Evolutionary conservation across 2,888 invertebrate genomes (phyloP).

Genomic region (Cheilosia urbana): DNA sequence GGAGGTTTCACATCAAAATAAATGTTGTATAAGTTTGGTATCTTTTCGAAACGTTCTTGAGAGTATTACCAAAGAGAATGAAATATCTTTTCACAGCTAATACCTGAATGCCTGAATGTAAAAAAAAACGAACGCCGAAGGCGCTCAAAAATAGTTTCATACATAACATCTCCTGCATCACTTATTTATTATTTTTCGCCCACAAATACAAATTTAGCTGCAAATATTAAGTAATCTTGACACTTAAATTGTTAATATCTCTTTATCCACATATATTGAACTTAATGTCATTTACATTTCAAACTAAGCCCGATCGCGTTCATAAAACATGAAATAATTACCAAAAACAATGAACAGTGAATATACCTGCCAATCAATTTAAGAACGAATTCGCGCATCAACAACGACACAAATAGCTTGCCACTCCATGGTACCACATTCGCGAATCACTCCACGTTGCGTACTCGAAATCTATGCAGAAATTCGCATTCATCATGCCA

Average conservation of each 20-base stretch:
- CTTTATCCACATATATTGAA: neutral
- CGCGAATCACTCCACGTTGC: conserved; percentile 34
- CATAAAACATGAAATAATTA: conserved; percentile 8
- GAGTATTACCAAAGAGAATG: no score
- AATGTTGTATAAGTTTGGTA: no score
- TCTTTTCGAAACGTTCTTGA: no score
- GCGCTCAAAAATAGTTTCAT: no score
- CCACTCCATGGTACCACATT: conserved; percentile 25
- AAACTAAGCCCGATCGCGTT: neutral
- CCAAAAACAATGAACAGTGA: neutral
- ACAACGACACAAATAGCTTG: conserved; percentile 1
- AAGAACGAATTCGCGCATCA: conserved; percentile 16
- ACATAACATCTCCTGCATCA: neutral
- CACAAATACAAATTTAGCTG: neutral
- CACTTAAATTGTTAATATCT: neutral
- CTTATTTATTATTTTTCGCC: neutral
- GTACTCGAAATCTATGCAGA: conserved; percentile 49
- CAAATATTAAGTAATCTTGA: neutral
- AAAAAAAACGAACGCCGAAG: no score
- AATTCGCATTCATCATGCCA: conserved; percentile 28
- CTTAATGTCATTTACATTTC: neutral
- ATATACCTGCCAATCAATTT: conserved; percentile 46
- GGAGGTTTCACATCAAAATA: no score
- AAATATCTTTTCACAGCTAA: no score
- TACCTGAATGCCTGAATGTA: no score